Evolutionary conservation across 2,113 vertebrate genomes (phyloP).

Genomic region (Picathartes gymnocephalus): DNA sequence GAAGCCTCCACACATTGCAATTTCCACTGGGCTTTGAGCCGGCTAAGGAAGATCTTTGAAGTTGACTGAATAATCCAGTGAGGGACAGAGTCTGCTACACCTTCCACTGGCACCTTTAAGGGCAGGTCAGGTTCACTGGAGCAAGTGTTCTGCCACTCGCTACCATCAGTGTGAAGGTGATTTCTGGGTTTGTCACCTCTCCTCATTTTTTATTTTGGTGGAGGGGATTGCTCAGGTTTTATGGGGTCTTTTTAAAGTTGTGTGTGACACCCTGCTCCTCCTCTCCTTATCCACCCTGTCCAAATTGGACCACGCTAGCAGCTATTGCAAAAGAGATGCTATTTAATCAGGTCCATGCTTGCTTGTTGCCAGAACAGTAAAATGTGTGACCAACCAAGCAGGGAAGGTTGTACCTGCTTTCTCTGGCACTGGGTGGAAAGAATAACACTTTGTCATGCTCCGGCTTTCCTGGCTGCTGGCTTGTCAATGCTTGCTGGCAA

Average conservation of each 20-base stretch:
- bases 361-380: background rate
- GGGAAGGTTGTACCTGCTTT: background rate
- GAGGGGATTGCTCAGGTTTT: background rate
- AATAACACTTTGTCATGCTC: background rate
- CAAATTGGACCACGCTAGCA: background rate
- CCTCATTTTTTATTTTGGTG: background rate
- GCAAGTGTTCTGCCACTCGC: background rate
- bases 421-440: background rate
- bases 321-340: background rate
- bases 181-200: background rate
- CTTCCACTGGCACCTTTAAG: background rate
- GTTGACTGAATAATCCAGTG: background rate
- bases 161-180: background rate
- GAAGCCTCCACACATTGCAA: rapidly evolving
- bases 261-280: background rate
- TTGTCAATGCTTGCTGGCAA: background rate
- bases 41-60: background rate
- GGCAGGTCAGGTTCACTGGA: background rate
- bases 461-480: background rate
- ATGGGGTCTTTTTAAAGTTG: background rate
- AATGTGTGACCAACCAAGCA: background rate
- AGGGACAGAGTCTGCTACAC: background rate
- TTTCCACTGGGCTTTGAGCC: background rate
- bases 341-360: background rate
- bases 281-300: background rate